A percentile compares a stretch with the other conserved stretches of the same genome.
These are phyloP conservation scores for Branchipolynoe longqiensis DNA, from an alignment of 2,888 invertebrate species.

Conservation along the genomic window DNA sequence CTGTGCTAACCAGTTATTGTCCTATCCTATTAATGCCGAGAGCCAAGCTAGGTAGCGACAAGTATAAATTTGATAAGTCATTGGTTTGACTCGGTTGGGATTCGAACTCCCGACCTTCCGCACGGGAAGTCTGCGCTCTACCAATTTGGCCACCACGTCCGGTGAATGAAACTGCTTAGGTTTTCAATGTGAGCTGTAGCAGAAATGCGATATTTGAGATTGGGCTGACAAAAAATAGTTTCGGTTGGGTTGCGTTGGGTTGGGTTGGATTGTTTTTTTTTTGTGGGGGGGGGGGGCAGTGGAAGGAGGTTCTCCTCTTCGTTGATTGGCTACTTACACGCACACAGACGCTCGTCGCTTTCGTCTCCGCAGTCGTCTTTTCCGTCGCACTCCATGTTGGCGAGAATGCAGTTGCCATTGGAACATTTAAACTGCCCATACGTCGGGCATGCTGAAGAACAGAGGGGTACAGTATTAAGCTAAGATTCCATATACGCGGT, in stretches of 20 bases:
- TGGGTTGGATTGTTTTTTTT: too few relatives aligned
- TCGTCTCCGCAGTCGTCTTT: conserved; percentile 53
- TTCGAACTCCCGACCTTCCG: too few relatives aligned
- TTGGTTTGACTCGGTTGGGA: too few relatives aligned
- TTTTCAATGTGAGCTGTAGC: neutral
- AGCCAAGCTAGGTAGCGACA: too few relatives aligned
- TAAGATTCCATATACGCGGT: neutral
- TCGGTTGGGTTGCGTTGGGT: too few relatives aligned
- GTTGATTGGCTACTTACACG: conserved; percentile 4
- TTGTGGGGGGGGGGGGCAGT: neutral
- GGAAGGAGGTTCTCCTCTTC: neutral
- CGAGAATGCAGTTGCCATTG: conserved; percentile 24
- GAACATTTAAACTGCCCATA: conserved; percentile 58
- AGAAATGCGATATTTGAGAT: neutral
- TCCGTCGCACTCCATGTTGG: conserved; percentile 45
- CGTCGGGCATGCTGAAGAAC: conserved; percentile 51
- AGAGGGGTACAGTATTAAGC: neutral
- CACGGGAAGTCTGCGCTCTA: too few relatives aligned
- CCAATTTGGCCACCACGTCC: too few relatives aligned
- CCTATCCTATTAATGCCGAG: too few relatives aligned
- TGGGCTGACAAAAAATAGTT: neutral
- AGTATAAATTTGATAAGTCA: too few relatives aligned
- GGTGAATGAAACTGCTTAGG: too few relatives aligned
- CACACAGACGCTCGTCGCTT: conserved; percentile 47
- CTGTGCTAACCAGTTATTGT: too few relatives aligned